Evolutionary conservation across 2,888 invertebrate species (phyloP), one percentile per base, ranked within the genome.

Genomic region (Dorcus hopei): DNA sequence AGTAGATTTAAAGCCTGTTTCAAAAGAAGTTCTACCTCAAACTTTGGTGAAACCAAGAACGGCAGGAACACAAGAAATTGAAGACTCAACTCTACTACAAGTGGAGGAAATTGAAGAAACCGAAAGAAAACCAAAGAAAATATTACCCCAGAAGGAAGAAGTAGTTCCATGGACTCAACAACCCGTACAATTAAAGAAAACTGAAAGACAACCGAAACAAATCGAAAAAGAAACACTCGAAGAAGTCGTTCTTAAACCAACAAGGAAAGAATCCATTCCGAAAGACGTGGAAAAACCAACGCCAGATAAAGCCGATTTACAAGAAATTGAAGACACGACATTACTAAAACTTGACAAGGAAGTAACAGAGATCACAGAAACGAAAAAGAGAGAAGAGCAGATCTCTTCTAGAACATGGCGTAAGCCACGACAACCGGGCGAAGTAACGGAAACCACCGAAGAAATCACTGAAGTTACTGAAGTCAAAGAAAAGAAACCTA

Each of bases 131-230:
- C 53, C 8, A 61, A 4, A 65, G 65, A 47, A 59, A 50, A 43
- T 38, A 26, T 38, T 33, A 39, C 33, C 51, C 19, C 7, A 50
- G 38, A 41, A 39, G 33, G 23, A 48, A 47, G 19, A 54, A 41
- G 9, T 82, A 87, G 26, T 63, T 58, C 77, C 83, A 5, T 83
- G 84, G 84, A 88, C 84, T 5, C 83, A 88, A 70, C 86, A 88
- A 75, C 80, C 81, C 61, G 78, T 83, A 33, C 77, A 72, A 47
- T 68, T 85, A 11, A 84, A 83, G 58, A 76, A 72, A 65, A 69
- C 79, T 0, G 74, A 71, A 54, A 67, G 63, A 68, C 73, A 75
- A 38, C 74, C 65, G 57, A 79, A 78, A 66, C 72, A 74, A 49
- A 59, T 78, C 48, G 68, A 69, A 3, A 78, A 77, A 61, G 79